Conservation (phyloP, 2,888 invertebrate species). For the Cacoxenus indagator region DNA sequence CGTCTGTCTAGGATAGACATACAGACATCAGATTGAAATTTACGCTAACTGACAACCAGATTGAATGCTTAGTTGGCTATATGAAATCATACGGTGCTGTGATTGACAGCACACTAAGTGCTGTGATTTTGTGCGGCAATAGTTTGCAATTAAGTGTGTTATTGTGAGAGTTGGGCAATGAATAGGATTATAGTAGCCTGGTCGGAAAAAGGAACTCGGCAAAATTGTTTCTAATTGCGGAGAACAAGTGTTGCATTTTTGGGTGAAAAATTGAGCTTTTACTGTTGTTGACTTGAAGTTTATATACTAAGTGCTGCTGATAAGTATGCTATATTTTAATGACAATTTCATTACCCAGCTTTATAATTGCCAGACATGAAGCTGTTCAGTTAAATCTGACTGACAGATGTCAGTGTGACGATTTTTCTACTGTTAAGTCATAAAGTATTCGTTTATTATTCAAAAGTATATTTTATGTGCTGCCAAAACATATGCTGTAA, state of each 20-base stretch:
- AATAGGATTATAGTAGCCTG: not conserved
- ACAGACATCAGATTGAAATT: not conserved
- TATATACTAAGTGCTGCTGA: too few relatives aligned
- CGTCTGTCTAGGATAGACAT: not conserved
- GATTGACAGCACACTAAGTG: slow-evolving; percentile 10
- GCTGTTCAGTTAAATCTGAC: too few relatives aligned
- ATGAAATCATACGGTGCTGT: not conserved
- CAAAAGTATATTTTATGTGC: not conserved
- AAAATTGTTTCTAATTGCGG: too few relatives aligned
- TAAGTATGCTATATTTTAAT: not conserved
- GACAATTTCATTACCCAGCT: not conserved
- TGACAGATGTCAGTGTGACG: too few relatives aligned
- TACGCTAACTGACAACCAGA: slow-evolving; percentile 6
- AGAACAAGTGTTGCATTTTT: too few relatives aligned
- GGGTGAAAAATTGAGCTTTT: too few relatives aligned
- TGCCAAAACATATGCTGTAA: not conserved
- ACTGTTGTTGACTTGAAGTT: too few relatives aligned
- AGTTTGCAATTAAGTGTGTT: not conserved
- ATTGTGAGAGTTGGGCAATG: not conserved
- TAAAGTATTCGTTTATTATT: too few relatives aligned
- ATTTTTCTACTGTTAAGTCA: too few relatives aligned
- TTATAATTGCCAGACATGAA: too few relatives aligned
- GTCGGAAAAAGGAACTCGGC: too few relatives aligned
- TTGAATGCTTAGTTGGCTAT: slow-evolving; percentile 16
- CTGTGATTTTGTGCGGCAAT: not conserved